Evolutionary conservation across 1,140 invertebrate species (phyloP), one percentile per base, ranked within the genome.

Genomic region (Drosophila chauvacae): DNA sequence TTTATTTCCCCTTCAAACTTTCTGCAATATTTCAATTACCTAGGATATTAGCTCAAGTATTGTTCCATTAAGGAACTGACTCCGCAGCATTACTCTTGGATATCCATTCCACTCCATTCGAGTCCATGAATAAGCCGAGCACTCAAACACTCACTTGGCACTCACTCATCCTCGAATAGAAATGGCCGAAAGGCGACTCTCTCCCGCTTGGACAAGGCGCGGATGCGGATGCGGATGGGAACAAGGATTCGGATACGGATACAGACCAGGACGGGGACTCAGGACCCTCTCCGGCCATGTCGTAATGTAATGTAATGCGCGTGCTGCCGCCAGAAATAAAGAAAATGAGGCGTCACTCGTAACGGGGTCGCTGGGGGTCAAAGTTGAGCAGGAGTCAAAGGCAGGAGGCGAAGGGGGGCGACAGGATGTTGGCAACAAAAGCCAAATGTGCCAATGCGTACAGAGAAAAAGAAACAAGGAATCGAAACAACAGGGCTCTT

Each of bases 291-390:
- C 59, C 51, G 56, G 23, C 44, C 73, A 66, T 83, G 80, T 76
- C 60, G 78, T 81, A 87, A 86, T 84, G 82, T 86, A 80, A 87
- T 87, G 80, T 85, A 85, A 84, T 84, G 77, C 83, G 81, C 83
- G 83, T 86, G 83, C 76, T 82, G 80, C 76, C 76, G 72, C 75
- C 79, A 41, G 69, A 86, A 48, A 48, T 48, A 48, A 48, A n/a
- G 45, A 48, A 48, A 28, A 48, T 85, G 69, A 85, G 73, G 80
- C 63, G 65, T 73, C 72, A 63, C 65, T 58, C 45, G 47, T n/a
- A 55, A 64, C 48, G 63, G 77, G 51, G 55, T 42, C 18, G 56
- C 45, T 18, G 20, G 45, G 48, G 33, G 53, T 41, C 30, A 33
- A 39, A 41, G 62, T 47, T 53, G 55, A 51, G 50, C 51, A 16